phyloP scores from a whole-genome alignment of 2,888 invertebrate genomes.

The Meghimatium bilineatum region DNA sequence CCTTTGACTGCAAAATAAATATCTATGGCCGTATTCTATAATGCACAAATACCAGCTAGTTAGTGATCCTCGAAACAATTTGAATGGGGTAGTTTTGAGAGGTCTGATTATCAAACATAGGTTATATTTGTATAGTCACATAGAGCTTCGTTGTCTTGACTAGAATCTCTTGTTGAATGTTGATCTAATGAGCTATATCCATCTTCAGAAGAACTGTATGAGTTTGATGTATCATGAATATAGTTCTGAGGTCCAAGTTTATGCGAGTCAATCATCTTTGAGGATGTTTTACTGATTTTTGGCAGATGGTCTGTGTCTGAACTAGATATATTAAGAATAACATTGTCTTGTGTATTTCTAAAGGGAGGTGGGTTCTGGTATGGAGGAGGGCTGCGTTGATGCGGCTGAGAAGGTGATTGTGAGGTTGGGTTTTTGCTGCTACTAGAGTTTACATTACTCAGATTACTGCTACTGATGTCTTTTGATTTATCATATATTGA shows the following conservation, averaged over 20 bases:
- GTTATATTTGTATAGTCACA: slow-evolving; percentile 61
- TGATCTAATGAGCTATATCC: slow-evolving; percentile 61
- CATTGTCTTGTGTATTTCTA: slow-evolving; percentile 55
- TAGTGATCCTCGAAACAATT: no score
- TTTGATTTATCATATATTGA: slow-evolving; percentile 52
- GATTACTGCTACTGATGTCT: neutral
- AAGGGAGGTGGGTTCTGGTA: slow-evolving; percentile 64
- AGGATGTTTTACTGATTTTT: slow-evolving; percentile 39
- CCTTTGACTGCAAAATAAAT: no score
- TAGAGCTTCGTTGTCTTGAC: slow-evolving; percentile 54
- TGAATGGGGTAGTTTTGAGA: neutral
- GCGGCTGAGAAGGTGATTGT: neutral
- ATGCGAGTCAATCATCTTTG: neutral
- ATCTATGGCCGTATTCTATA: no score
- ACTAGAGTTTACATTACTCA: neutral
- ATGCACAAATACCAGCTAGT: no score
- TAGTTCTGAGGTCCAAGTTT: slow-evolving; percentile 41
- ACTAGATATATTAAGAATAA: slow-evolving; percentile 60
- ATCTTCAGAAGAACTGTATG: slow-evolving; percentile 56
- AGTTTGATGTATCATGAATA: slow-evolving; percentile 54
- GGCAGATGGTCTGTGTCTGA: slow-evolving; percentile 53
- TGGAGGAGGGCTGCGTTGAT: slow-evolving; percentile 52
- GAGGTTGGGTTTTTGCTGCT: slow-evolving; percentile 7
- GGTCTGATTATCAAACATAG: slow-evolving; percentile 56
- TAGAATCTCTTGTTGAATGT: slow-evolving; percentile 55